Base-by-base conservation (phyloP, 2,888 invertebrate genomes). In the Brenthis hecate region DNA sequence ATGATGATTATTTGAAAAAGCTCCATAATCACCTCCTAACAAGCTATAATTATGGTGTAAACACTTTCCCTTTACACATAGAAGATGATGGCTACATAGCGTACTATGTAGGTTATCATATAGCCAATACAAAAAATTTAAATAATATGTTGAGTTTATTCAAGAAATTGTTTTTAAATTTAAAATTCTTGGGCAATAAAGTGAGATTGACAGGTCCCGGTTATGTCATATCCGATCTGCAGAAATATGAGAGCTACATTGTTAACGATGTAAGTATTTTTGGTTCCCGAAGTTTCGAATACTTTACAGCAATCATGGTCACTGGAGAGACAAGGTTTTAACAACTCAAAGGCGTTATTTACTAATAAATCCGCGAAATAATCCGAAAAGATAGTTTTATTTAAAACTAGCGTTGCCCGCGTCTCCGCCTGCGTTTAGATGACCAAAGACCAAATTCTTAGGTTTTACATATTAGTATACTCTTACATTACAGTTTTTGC, bases 21-120 rank as follows among this genome's bases (percentile, higher is more conserved):
- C 82, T 94, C 71, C 96, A 96, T 74, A 82, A 84, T 61, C 91
- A 92, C 32, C 91, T 96, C 47, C 84, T 96, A 5, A 87, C 92
- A 16, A 94, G 93, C 65, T 96, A 96, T 78, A 80, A 88, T 14
- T 89, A 89, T 71, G 85, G 93, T 57, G 79, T 85, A 0, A 82
- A 86, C 8, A 91, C 94, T 75, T 93, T 93, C 0, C 86, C 92
- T 36, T 89, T 94, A 1, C 93, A 94, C 68, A 91, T 96, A 19
- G 94, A 94, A 0, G 93, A 95, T 72, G 96, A 96, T 79, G 95
- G 95, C 60, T 96, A 96, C 78, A 95, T 96, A 76, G 95, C 94
- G 13, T 95, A 94, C 50, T 96, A 95, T 78, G 93, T 96, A 62
- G 96, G 96, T 8, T 94, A 96, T 78, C 96, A 96, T 83, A 88